Evolutionary conservation across 1,140 invertebrate species (phyloP).

Genomic region (Cheumatopsyche charites): DNA sequence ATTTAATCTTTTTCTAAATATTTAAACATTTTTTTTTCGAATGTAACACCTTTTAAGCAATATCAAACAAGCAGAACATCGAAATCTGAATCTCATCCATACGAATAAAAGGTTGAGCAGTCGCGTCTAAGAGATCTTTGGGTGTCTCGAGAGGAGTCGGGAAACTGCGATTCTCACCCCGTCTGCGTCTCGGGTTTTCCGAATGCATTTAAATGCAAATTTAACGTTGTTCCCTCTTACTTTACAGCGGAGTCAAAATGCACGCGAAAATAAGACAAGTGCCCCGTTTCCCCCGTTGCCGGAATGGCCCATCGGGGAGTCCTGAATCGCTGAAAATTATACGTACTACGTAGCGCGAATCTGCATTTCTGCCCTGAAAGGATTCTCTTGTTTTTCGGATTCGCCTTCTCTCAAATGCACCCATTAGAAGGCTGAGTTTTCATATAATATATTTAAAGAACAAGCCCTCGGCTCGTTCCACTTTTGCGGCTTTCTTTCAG

Average conservation of each 20-base stretch:
- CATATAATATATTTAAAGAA: too few relatives aligned
- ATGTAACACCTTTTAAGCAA: too few relatives aligned
- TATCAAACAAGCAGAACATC: too few relatives aligned
- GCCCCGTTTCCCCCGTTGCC: slow-evolving; percentile 1
- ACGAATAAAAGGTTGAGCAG: too few relatives aligned
- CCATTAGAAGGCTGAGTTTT: slow-evolving; percentile 3
- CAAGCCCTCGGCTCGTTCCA: neutral
- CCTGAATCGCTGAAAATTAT: slow-evolving; percentile 5
- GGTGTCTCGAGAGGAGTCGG: too few relatives aligned
- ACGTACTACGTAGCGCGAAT: neutral
- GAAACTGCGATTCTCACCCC: too few relatives aligned
- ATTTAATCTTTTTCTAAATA: too few relatives aligned
- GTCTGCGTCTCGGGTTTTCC: neutral
- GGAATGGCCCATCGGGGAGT: slow-evolving; percentile 12
- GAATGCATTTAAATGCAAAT: slow-evolving; percentile 25
- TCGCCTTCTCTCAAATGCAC: neutral
- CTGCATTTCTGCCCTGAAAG: slow-evolving; percentile 10
- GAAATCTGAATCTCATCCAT: too few relatives aligned
- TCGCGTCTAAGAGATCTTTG: too few relatives aligned
- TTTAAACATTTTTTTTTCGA: too few relatives aligned
- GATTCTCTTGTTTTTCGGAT: slow-evolving; percentile 19
- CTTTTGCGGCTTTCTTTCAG: neutral
- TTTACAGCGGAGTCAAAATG: slow-evolving; percentile 1
- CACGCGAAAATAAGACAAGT: slow-evolving; percentile 18
- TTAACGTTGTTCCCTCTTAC: neutral